A percentile compares a stretch with the other conserved stretches of the same genome.
phyloP scores from a whole-genome alignment of 2,888 invertebrate species.

The Melolontha melolontha region DNA sequence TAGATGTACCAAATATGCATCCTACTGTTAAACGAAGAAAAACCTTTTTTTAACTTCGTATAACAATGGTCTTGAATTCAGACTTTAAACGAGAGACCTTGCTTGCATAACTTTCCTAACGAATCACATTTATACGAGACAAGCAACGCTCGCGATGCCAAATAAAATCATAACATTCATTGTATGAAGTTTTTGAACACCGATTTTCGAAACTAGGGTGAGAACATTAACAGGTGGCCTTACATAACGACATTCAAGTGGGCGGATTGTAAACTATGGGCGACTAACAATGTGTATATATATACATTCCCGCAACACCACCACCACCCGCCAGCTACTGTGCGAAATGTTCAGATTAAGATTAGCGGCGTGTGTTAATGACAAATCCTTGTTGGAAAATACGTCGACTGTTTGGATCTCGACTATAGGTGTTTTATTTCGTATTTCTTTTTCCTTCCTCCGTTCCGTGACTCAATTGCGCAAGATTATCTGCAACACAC shows the following conservation, averaged over 20 bases:
- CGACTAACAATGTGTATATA: not conserved
- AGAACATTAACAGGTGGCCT: conserved; percentile 33
- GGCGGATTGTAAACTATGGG: conserved; percentile 5
- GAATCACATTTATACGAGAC: no score
- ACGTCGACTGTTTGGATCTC: conserved; percentile 16
- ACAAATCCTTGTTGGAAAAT: conserved; percentile 33
- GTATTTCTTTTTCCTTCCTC: not conserved
- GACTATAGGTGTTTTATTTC: not conserved
- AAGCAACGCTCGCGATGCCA: not conserved
- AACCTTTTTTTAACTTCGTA: no score
- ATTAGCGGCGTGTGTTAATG: conserved; percentile 36
- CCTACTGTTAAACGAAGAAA: no score
- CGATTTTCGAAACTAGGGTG: conserved; percentile 36
- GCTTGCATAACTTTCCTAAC: no score
- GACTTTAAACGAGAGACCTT: no score
- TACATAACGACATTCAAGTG: conserved; percentile 19
- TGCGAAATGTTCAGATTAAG: conserved; percentile 31
- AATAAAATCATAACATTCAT: conserved; percentile 26
- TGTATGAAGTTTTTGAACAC: conserved; percentile 18
- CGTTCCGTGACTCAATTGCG: not conserved
- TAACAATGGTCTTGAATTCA: no score
- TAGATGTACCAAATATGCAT: no score
- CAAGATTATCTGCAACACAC: no score
- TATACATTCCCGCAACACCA: not conserved
- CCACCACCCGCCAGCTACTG: conserved; percentile 10